Evolutionary conservation across 2,797 vertebrate species (phyloP).

Genomic region (Perodicticus potto): DNA sequence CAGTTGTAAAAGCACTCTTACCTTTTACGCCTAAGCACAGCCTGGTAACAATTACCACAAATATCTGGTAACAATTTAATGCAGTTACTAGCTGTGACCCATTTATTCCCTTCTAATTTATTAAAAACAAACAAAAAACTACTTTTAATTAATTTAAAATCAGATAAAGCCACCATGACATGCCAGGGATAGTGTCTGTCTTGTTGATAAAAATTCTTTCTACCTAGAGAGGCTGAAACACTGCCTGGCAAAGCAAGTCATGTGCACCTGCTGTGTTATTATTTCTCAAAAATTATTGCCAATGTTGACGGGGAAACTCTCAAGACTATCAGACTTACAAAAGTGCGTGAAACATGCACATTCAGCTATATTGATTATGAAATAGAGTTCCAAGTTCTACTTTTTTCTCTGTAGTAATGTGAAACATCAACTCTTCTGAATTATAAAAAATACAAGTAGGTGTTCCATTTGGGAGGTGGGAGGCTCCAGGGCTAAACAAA

Average conservation of each 20-base stretch:
- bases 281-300: not conserved
- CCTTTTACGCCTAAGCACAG: not conserved
- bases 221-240: not conserved
- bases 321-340: not conserved
- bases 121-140: conserved; percentile 57
- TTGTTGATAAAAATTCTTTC: not conserved
- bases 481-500: not conserved
- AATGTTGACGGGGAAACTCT: not conserved
- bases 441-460: not conserved
- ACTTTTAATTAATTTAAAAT: conserved; percentile 43
- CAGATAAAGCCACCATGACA: conserved; percentile 9
- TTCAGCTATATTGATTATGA: not conserved
- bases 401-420: not conserved
- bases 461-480: not conserved
- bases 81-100: conserved; percentile 31
- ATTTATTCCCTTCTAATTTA: conserved; percentile 50
- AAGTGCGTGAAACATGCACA: not conserved
- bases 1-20: not conserved
- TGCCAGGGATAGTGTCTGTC: not conserved
- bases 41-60: no score
- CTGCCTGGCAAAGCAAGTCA: not conserved
- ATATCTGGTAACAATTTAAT: conserved; percentile 54
- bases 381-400: not conserved
- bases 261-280: not conserved
- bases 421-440: not conserved